phyloP scores from a whole-genome alignment of 2,113 vertebrate genomes.

The Vidua macroura region DNA sequence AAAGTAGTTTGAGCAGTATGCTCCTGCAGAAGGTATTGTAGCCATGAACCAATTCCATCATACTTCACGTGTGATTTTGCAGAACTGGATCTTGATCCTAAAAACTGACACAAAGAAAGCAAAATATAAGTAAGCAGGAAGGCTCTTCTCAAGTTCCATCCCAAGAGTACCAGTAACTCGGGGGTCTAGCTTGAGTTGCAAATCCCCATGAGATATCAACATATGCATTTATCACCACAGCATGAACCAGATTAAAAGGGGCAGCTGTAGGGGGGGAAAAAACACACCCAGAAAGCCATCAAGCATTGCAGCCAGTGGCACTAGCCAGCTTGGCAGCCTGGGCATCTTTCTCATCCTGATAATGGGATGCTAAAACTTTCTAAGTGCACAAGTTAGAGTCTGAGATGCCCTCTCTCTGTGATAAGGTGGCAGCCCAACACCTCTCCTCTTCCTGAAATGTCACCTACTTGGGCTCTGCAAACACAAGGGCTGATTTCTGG shows the following conservation, averaged over 20 bases:
- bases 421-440: neutral
- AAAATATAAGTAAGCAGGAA: neutral
- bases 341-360: neutral
- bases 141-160: neutral
- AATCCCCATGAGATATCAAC: neutral
- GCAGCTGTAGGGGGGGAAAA: rapidly evolving
- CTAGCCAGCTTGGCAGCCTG: neutral
- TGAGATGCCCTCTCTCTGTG: neutral
- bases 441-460: neutral
- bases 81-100: neutral
- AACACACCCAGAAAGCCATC: neutral
- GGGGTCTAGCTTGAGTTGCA: neutral
- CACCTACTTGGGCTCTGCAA: neutral
- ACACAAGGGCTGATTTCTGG: neutral
- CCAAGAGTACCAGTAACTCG: neutral
- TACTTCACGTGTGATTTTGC: neutral
- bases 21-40: neutral
- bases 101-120: neutral
- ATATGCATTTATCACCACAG: neutral
- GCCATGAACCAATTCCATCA: neutral
- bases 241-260: neutral
- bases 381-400: neutral
- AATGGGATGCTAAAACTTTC: neutral
- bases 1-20: neutral
- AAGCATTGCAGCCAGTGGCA: neutral